Percentiles rank a stretch among this genome's conserved stretches.
Conservation (phyloP, 2,888 invertebrate genomes). For the Dione vanillae region DNA sequence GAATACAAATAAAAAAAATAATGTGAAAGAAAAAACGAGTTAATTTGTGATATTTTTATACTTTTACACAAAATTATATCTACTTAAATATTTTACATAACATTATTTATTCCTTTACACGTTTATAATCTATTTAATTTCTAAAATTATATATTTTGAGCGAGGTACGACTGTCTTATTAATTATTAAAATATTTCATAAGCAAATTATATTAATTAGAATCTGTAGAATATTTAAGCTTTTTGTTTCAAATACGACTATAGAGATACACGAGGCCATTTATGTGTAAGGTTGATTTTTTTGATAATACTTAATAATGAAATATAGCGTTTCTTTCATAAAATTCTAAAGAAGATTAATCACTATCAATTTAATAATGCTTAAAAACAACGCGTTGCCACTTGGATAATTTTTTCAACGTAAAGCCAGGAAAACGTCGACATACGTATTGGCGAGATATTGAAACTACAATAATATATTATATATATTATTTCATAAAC, state of each 20-base stretch:
- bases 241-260: not conserved
- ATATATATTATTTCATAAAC: too few species aligned
- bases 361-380: not conserved
- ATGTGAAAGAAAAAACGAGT: too few species aligned
- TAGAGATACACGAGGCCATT: not conserved
- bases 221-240: not conserved
- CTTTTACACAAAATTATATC: not conserved
- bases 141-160: conserved; percentile 5
- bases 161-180: conserved; percentile 1
- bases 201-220: conserved; percentile 46
- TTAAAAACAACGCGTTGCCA: not conserved
- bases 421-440: too few species aligned
- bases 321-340: not conserved
- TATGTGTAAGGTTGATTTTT: not conserved
- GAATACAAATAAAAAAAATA: too few species aligned
- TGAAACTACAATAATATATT: too few species aligned
- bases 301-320: not conserved
- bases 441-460: too few species aligned
- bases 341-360: not conserved
- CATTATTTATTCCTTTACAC: conserved; percentile 3
- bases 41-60: not conserved
- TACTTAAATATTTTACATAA: not conserved
- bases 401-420: not conserved
- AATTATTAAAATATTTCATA: conserved; percentile 37
- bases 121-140: conserved; percentile 12